Percentiles rank a stretch among this genome's conserved stretches.
Evolutionary conservation across 2,113 vertebrate species (phyloP).

Genomic region (Tetrax tetrax): DNA sequence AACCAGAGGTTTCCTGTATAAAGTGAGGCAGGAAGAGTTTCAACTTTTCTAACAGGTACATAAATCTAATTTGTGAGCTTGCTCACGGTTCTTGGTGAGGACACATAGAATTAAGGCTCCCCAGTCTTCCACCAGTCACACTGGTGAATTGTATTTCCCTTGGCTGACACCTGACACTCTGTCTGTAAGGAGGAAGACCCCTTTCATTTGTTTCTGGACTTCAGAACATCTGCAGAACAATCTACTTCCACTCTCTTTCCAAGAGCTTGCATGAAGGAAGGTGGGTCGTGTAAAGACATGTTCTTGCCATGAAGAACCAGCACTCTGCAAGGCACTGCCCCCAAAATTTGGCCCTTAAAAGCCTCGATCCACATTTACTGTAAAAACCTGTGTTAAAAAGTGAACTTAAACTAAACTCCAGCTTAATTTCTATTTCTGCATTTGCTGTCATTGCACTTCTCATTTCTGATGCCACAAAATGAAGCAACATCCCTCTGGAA

Average conservation of each 20-base stretch:
- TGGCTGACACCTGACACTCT: not conserved
- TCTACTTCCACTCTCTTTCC: not conserved
- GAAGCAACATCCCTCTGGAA: conserved; percentile 17
- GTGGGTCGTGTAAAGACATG: not conserved
- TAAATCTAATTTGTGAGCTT: not conserved
- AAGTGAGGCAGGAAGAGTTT: not conserved
- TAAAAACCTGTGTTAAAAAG: not conserved
- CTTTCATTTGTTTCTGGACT: not conserved
- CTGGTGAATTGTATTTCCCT: not conserved
- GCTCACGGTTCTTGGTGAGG: not conserved
- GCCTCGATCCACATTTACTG: not conserved
- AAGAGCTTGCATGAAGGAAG: not conserved
- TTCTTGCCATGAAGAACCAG: not conserved
- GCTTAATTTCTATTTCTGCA: conserved; percentile 24
- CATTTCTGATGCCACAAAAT: not conserved
- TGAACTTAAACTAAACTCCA: not conserved
- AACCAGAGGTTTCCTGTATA: not conserved
- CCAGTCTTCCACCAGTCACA: not conserved
- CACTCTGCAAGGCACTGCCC: not conserved
- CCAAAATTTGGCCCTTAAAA: not conserved
- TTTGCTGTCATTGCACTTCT: conserved; percentile 30
- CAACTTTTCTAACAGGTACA: not conserved
- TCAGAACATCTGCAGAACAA: not conserved
- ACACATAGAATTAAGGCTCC: not conserved
- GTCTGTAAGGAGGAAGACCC: not conserved